phyloP scores from a whole-genome alignment of 2,888 invertebrate genomes.

The Anodontia alba region DNA sequence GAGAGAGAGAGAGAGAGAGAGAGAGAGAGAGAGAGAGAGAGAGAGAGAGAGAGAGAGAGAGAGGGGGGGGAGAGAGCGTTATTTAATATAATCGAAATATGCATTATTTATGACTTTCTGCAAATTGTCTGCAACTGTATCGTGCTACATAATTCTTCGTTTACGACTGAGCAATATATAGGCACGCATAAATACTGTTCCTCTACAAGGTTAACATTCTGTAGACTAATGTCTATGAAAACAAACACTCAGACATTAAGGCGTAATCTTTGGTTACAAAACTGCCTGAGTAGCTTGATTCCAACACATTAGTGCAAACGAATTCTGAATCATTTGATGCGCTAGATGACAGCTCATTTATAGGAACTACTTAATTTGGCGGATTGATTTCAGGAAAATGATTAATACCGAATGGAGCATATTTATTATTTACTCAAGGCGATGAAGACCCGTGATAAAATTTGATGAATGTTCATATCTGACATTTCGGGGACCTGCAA shows the following conservation, averaged over 20 bases:
- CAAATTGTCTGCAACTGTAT: no score
- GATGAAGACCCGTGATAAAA: slow-evolving; percentile 12
- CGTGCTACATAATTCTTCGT: no score
- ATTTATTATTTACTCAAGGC: slow-evolving; percentile 25
- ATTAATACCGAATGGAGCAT: slow-evolving; percentile 21
- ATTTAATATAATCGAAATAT: no score
- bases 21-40: no score
- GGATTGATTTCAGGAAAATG: slow-evolving; percentile 16
- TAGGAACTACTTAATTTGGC: slow-evolving; percentile 15
- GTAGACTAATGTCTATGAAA: background rate
- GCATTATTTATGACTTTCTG: no score
- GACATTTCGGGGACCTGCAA: slow-evolving; percentile 16
- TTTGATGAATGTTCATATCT: slow-evolving; percentile 13
- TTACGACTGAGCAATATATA: no score
- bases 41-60: no score
- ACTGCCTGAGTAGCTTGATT: background rate
- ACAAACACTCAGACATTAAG: background rate
- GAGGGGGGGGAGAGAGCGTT: no score
- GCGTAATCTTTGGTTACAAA: slow-evolving; percentile 1
- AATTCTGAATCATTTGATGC: background rate
- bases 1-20: no score
- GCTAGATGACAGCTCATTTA: slow-evolving; percentile 11
- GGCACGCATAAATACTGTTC: background rate
- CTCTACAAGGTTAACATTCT: background rate
- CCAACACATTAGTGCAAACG: background rate